These are phyloP conservation scores for Microtus ochrogaster DNA, from an alignment of 2,113 vertebrate genomes.

Conservation along the genomic window DNA sequence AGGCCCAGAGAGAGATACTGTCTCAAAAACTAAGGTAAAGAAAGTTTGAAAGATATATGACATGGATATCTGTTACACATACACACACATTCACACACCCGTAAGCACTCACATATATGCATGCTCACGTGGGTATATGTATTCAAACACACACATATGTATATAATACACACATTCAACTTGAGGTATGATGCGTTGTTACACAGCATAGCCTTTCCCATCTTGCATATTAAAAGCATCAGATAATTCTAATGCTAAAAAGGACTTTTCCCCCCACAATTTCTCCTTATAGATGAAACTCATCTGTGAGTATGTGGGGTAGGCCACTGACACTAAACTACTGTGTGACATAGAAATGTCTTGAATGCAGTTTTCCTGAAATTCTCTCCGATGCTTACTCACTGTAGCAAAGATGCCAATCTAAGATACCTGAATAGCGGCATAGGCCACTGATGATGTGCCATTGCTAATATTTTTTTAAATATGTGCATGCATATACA, in stretches of 20 bases:
- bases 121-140: background rate
- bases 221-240: background rate
- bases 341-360: background rate
- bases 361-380: background rate
- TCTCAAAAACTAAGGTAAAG: background rate
- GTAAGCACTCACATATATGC: background rate
- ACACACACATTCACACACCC: too few species aligned
- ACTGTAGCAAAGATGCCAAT: background rate
- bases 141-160: background rate
- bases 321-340: background rate
- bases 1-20: background rate
- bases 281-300: slow-evolving; percentile 4
- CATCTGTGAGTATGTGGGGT: background rate
- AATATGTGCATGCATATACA: background rate
- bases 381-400: background rate
- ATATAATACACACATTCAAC: background rate
- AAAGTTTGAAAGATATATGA: background rate
- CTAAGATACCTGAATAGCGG: background rate
- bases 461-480: background rate
- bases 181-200: background rate
- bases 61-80: background rate
- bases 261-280: background rate
- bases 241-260: background rate
- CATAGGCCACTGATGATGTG: background rate
- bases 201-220: background rate